These are phyloP conservation scores for Strigops habroptila DNA, from an alignment of 2,113 vertebrate genomes.

Conservation along the genomic window DNA sequence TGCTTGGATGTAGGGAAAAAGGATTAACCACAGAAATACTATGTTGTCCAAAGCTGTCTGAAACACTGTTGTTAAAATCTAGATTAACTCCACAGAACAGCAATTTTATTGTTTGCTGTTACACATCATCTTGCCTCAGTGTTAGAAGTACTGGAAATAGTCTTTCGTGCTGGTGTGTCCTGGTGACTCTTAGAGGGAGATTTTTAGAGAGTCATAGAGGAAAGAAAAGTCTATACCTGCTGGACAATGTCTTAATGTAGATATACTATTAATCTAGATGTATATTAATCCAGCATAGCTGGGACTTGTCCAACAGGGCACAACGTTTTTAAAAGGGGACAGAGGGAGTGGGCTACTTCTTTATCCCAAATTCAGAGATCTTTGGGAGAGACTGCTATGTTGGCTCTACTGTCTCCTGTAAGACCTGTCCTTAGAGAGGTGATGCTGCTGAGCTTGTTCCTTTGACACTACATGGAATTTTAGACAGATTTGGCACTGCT, in stretches of 20 bases:
- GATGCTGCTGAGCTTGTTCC: not conserved
- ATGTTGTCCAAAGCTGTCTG: not conserved
- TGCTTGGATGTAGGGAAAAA: not conserved
- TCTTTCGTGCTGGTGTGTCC: not conserved
- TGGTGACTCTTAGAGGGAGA: not conserved
- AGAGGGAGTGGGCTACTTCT: not conserved
- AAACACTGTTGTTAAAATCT: not conserved
- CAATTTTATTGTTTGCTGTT: not conserved
- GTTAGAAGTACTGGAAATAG: not conserved
- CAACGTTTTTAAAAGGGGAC: not conserved
- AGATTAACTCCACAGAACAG: not conserved
- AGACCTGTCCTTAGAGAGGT: not conserved
- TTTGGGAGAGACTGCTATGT: not conserved
- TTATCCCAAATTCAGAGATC: not conserved
- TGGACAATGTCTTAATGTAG: not conserved
- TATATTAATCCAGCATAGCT: not conserved
- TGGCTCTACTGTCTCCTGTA: not conserved
- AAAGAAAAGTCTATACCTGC: not conserved
- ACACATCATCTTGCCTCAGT: not conserved
- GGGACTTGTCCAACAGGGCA: not conserved
- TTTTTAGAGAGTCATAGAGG: not conserved
- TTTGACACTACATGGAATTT: not conserved
- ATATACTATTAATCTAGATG: too few relatives aligned
- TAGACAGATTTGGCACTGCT: slow-evolving; percentile 21
- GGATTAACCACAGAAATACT: not conserved